These are phyloP conservation scores for Mongoloraphidia duomilia DNA, from an alignment of 2,888 invertebrate species.

Conservation along the genomic window DNA sequence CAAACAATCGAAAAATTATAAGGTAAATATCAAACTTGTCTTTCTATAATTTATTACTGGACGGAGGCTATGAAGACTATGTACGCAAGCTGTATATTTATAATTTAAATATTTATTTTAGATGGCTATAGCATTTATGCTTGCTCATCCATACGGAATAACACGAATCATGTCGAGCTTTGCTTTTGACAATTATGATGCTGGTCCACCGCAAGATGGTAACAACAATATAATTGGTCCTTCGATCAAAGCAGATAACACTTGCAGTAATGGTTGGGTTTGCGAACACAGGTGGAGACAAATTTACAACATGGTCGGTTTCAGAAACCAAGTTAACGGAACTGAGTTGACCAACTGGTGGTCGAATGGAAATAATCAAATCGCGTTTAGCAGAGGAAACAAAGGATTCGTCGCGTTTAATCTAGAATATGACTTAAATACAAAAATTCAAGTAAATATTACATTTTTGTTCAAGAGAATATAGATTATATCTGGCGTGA, in stretches of 20 bases:
- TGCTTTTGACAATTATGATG: constrained; percentile 44
- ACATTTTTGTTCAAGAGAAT: background rate
- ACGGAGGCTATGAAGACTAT: too few species aligned
- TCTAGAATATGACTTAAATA: constrained; percentile 42
- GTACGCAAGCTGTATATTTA: too few species aligned
- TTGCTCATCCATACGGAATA: constrained; percentile 71
- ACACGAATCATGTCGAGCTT: constrained; percentile 80
- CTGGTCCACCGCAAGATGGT: constrained; percentile 53
- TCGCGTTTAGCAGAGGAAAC: constrained; percentile 67
- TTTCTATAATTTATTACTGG: background rate
- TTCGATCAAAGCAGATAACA: constrained; percentile 44
- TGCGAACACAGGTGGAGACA: constrained; percentile 79
- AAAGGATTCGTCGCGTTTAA: constrained; percentile 67
- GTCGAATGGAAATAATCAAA: constrained; percentile 68
- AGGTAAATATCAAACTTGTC: constrained; percentile 26
- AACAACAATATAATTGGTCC: constrained; percentile 51
- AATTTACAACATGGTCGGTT: constrained; percentile 64
- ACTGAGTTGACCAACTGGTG: constrained; percentile 55
- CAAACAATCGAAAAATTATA: constrained; percentile 51
- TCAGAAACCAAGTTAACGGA: constrained; percentile 51
- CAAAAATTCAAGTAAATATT: constrained; percentile 38
- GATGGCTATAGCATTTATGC: constrained; percentile 70
- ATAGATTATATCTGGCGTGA: too few species aligned
- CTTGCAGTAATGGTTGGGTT: constrained; percentile 61
- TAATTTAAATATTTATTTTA: constrained; percentile 12